Percentiles rank a stretch among this genome's conserved stretches.
Evolutionary conservation across 2,888 invertebrate species (phyloP).

Genomic region (Eretmocerus hayati): DNA sequence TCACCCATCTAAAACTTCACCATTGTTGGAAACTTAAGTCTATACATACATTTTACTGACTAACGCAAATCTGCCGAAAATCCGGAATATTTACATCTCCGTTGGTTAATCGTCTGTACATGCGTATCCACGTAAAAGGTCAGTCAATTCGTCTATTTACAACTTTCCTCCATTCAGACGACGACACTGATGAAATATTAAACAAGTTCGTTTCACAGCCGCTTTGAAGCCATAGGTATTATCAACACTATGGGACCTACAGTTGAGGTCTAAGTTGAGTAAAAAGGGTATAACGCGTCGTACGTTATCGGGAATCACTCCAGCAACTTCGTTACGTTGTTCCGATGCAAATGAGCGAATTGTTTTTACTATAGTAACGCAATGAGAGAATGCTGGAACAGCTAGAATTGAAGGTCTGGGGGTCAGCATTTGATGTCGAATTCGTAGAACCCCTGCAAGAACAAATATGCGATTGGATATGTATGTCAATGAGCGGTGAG

Average conservation of each 20-base stretch:
- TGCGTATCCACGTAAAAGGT: too few relatives aligned
- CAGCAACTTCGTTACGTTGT: constrained; percentile 28
- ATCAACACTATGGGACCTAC: background rate
- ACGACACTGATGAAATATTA: constrained; percentile 23
- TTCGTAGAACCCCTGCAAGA: constrained; percentile 35
- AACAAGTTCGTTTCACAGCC: constrained; percentile 32
- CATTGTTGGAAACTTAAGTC: too few relatives aligned
- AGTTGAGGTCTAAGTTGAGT: background rate
- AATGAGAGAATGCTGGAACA: constrained; percentile 44
- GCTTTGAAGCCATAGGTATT: constrained; percentile 28
- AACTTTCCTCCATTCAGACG: too few relatives aligned
- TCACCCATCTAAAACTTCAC: too few relatives aligned
- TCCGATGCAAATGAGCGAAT: constrained; percentile 42
- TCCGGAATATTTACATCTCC: too few relatives aligned
- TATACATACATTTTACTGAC: too few relatives aligned
- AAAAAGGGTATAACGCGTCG: background rate
- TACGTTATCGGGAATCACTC: background rate
- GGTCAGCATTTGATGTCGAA: constrained; percentile 26
- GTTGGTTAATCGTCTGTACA: too few relatives aligned
- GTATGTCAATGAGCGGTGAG: too few relatives aligned
- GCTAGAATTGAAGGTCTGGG: constrained; percentile 39
- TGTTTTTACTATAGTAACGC: constrained; percentile 40
- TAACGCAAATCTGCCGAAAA: too few relatives aligned
- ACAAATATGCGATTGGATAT: constrained; percentile 5
- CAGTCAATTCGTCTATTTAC: too few relatives aligned